Evolutionary conservation across 2,888 invertebrate species (phyloP).

Genomic region (Penaeus monodon): DNA sequence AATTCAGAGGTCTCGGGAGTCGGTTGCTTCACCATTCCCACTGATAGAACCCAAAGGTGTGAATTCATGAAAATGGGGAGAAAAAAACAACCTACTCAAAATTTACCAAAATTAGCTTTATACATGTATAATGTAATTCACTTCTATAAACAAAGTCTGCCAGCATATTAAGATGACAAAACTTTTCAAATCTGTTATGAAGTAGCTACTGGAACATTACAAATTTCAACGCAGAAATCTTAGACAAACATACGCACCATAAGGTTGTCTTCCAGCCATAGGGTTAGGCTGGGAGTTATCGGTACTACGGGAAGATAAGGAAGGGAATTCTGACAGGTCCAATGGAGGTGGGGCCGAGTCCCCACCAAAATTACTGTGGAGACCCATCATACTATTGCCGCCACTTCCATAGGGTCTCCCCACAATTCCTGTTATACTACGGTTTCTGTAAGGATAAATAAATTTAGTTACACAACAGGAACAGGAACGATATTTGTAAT

Average conservation of each 20-base stretch:
- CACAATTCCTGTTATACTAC: conserved; percentile 38
- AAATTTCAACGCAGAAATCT: conserved; percentile 37
- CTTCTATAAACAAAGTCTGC: too few species aligned
- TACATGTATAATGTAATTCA: too few species aligned
- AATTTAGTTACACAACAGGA: too few species aligned
- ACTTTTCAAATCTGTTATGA: too few species aligned
- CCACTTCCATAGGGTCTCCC: conserved; percentile 49
- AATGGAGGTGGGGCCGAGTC: conserved; percentile 79
- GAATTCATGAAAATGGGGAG: too few species aligned
- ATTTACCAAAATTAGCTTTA: too few species aligned
- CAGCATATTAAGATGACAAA: too few species aligned
- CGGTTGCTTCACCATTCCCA: conserved; percentile 85
- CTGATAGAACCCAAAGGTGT: conserved; percentile 57
- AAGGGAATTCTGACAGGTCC: conserved; percentile 93
- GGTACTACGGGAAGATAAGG: conserved; percentile 87
- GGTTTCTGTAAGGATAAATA: conserved; percentile 23
- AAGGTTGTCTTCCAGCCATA: conserved; percentile 92
- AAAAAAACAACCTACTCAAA: too few species aligned
- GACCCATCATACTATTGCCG: conserved; percentile 56
- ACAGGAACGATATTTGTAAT: too few species aligned
- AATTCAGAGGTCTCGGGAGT: conserved; percentile 92
- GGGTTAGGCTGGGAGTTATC: conserved; percentile 64
- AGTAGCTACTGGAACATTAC: too few species aligned
- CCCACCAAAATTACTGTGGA: conserved; percentile 60
- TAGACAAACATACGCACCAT: conserved; percentile 76